These are phyloP conservation scores for Oceanites oceanicus DNA, from an alignment of 2,113 vertebrate species.

Conservation along the genomic window DNA sequence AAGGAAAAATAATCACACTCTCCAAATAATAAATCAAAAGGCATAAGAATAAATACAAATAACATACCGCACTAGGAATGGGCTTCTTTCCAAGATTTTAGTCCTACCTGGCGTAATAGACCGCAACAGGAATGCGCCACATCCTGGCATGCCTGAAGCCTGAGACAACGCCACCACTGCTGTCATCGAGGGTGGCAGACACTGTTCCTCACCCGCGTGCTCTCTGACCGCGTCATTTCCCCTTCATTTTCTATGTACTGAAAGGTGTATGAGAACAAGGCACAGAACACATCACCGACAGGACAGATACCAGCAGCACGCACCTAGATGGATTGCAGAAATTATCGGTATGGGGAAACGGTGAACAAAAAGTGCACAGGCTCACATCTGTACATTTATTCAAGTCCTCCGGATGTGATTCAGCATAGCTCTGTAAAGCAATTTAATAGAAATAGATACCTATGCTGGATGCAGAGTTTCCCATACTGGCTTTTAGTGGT, in stretches of 20 bases:
- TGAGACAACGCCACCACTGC: not conserved
- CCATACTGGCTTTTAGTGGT: not conserved
- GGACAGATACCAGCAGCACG: not conserved
- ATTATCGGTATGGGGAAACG: not conserved
- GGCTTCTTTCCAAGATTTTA: not conserved
- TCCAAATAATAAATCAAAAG: not conserved
- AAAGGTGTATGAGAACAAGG: not conserved
- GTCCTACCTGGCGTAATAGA: not conserved
- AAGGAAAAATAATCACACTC: not conserved
- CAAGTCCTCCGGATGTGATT: not conserved
- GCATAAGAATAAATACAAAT: not conserved
- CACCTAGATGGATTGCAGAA: rapidly evolving
- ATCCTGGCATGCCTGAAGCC: not conserved
- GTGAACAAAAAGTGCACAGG: not conserved
- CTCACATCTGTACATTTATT: rapidly evolving
- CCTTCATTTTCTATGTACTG: not conserved
- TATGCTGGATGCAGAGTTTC: rapidly evolving
- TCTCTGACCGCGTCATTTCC: not conserved
- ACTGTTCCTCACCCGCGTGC: not conserved
- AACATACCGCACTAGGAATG: not conserved
- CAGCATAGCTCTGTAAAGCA: rapidly evolving
- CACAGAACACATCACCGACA: not conserved
- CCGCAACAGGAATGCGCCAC: not conserved
- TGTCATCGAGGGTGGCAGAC: not conserved
- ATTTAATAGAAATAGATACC: rapidly evolving